Percentiles rank a stretch among this genome's conserved stretches.
Conservation (phyloP, 53 echinoderm and acorn worm species). For the Paelopatides confundens region DNA sequence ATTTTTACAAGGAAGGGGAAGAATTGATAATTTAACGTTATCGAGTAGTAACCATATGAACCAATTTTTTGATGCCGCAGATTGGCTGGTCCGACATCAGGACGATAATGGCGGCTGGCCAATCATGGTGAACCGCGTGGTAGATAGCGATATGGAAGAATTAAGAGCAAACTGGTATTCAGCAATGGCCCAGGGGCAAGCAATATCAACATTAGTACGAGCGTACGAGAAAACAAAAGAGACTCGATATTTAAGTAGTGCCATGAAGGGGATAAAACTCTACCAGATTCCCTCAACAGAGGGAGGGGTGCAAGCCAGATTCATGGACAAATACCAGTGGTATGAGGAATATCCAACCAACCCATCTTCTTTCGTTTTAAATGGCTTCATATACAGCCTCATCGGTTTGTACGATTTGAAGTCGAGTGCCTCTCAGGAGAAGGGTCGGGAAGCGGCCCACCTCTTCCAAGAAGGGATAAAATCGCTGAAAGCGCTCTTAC, state of each 20-base stretch:
- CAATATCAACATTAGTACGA: conserved; percentile 87
- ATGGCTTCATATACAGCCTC: conserved; percentile 97
- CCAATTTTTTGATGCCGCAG: conserved; percentile 92
- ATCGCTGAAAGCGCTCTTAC: conserved; percentile 86
- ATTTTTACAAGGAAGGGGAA: conserved; percentile 79
- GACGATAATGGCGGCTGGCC: conserved; percentile 94
- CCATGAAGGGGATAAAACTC: conserved; percentile 80
- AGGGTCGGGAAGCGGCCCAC: conserved; percentile 84
- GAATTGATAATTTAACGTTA: conserved; percentile 86
- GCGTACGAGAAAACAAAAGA: conserved; percentile 80
- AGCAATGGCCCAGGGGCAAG: conserved; percentile 98
- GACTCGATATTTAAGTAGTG: conserved; percentile 74
- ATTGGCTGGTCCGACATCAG: conserved; percentile 91
- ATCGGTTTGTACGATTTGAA: conserved; percentile 93
- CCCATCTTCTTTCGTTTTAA: conserved; percentile 91
- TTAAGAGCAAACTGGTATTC: conserved; percentile 96
- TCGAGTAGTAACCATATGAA: conserved; percentile 83
- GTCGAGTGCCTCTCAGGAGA: conserved; percentile 71
- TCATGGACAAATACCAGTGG: conserved; percentile 95
- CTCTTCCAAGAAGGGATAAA: conserved; percentile 87
- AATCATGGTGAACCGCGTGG: conserved; percentile 81
- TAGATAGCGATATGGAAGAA: conserved; percentile 73
- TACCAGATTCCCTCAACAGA: conserved; percentile 77
- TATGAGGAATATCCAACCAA: conserved; percentile 98
- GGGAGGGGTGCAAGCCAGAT: conserved; percentile 88